Base-by-base conservation (phyloP, 1,140 invertebrate species). In the Magallana ariakensis region DNA sequence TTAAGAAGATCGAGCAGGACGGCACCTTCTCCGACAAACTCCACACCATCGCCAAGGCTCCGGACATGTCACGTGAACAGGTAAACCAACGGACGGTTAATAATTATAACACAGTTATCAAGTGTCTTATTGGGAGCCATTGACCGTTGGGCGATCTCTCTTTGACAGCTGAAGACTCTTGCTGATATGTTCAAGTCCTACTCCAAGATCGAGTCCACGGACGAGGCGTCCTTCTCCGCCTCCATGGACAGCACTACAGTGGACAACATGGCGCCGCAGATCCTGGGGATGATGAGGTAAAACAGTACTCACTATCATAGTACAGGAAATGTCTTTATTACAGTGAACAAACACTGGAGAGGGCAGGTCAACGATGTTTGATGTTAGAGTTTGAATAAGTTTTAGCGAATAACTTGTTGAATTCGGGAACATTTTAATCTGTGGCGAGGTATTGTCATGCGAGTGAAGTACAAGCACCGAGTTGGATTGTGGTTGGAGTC, bases 131-230 rank as follows among this genome's bases (percentile, higher is more conserved):
- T 46, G 33, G 33, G 0, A 46, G 33, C 33, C 33, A 4, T 46
- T 46, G 33, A 46, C 33, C 33, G 2, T 46, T 46, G 33, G 33
- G 0, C 3, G 0, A 5, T 46, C 0, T 46, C 2, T 46, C 33
- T n/a, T 46, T 80, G 19, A 82, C 33, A 88, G 87, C 60, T 62
- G 19, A 83, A 88, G 15, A 85, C 81, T 3, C 62, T 83, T 10
- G 26, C 54, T 3, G 62, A 86, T 26, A 8, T 80, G 54, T 84
- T 60, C 46, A 88, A 88, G 62, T 53, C 75, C 10, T 75, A 80
- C 54, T 86, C 87, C 1, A 83, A 85, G 16, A 86, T 88, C 13
- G 87, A 88, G n/a, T 58, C 80, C 8, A 86, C 87, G n/a, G 55
- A 85, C n/a, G 22, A 56, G 2, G 57, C 85, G 7, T 83, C 82